Evolutionary conservation across 2,888 invertebrate species (phyloP).

Genomic region (Thera obeliscata): DNA sequence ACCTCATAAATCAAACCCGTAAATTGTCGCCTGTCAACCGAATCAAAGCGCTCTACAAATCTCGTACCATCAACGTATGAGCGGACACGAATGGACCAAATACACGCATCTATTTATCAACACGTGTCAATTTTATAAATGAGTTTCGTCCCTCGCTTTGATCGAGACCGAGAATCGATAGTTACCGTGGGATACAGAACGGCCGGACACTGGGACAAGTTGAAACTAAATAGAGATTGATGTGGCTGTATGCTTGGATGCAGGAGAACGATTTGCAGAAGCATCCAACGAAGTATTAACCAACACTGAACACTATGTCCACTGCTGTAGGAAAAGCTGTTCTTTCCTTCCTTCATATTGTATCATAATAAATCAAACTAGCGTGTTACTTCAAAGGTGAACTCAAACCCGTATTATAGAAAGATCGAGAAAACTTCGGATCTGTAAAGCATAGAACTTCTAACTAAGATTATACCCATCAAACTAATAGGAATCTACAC

Average conservation of each 20-base stretch:
- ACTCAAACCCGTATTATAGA: neutral
- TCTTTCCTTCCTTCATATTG: no score
- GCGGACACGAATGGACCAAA: slow-evolving; percentile 51
- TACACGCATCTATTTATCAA: slow-evolving; percentile 60
- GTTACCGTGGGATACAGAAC: slow-evolving; percentile 56
- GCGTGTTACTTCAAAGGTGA: no score
- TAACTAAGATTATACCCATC: slow-evolving; percentile 9
- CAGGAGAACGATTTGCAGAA: neutral
- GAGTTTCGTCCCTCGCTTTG: slow-evolving; percentile 59
- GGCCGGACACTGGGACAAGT: slow-evolving; percentile 22
- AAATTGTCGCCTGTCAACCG: slow-evolving; percentile 44
- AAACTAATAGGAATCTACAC: slow-evolving; percentile 18
- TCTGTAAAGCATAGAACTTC: slow-evolving; percentile 6
- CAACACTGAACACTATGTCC: no score
- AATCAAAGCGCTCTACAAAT: slow-evolving; percentile 41
- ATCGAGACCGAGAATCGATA: slow-evolving; percentile 56
- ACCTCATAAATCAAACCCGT: slow-evolving; percentile 39
- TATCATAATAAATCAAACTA: no score
- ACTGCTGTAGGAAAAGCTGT: no score
- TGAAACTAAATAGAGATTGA: slow-evolving; percentile 28
- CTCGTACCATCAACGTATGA: slow-evolving; percentile 34
- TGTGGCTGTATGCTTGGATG: slow-evolving; percentile 12
- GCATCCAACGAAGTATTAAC: neutral
- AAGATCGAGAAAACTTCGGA: neutral
- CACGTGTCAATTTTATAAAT: slow-evolving; percentile 75